Evolutionary conservation across 2,797 vertebrate genomes (phyloP).

Genomic region (Cossypha heuglini): DNA sequence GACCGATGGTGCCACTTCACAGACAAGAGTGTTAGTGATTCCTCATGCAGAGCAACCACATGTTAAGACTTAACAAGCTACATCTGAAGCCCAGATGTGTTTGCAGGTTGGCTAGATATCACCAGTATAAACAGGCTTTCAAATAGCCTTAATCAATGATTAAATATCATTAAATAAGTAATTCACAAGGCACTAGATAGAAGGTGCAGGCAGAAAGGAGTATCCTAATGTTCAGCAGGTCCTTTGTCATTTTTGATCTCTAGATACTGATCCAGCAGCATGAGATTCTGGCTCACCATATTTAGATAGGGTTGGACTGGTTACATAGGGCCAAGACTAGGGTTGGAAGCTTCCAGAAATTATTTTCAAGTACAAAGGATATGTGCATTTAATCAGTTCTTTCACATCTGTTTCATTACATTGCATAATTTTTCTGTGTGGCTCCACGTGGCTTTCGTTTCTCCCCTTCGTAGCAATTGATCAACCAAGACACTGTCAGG

Average conservation of each 20-base stretch:
- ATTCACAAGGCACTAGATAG: not conserved
- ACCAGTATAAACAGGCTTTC: not conserved
- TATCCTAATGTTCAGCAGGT: not conserved
- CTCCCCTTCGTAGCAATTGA: not conserved
- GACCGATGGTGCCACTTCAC: accelerated
- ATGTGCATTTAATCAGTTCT: not conserved
- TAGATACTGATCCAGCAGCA: not conserved
- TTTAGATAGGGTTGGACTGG: not conserved
- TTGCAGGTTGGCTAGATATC: not conserved
- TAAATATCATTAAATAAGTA: not conserved
- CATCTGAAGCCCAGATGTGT: not conserved
- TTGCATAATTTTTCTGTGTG: not conserved
- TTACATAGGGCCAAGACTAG: not conserved
- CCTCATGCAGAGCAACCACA: not conserved
- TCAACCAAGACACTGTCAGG: not conserved
- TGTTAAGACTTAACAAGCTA: not conserved
- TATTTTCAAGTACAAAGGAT: not conserved
- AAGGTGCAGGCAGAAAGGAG: not conserved
- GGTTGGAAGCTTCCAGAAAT: not conserved
- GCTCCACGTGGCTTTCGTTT: not conserved
- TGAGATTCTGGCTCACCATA: not conserved
- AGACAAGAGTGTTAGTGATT: not conserved
- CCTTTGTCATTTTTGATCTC: not conserved
- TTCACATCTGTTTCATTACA: not conserved
- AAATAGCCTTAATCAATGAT: not conserved